Conservation (phyloP, 2,797 vertebrate genomes). For the Oreonectes daqikongensis region DNA sequence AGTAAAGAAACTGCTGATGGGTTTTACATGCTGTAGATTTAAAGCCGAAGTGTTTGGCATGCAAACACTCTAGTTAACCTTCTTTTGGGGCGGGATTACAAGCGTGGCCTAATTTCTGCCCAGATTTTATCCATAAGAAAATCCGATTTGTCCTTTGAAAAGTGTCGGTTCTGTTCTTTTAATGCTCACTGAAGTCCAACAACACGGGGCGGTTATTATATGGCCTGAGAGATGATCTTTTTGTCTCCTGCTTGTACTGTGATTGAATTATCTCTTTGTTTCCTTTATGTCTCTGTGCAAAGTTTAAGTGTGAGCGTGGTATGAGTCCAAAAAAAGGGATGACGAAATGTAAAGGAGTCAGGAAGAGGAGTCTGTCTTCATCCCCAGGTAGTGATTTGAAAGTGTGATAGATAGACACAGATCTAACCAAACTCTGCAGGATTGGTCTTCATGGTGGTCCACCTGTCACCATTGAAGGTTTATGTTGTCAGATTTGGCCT, state of each 20-base stretch:
- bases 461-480: constrained; percentile 48
- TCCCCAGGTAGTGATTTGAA: not conserved
- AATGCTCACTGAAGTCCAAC: not conserved
- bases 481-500: constrained; percentile 46
- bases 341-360: not conserved
- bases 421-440: constrained; percentile 3
- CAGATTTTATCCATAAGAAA: constrained; percentile 15
- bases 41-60: constrained; percentile 46
- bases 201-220: not conserved
- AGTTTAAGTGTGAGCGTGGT: no score
- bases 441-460: constrained; percentile 54
- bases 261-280: not conserved
- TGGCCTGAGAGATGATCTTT: not conserved
- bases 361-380: not conserved
- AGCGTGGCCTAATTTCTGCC: constrained; percentile 25
- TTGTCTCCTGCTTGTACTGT: not conserved
- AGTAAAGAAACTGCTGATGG: constrained; percentile 53
- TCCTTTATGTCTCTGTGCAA: no score
- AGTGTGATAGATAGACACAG: not conserved
- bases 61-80: constrained; percentile 41
- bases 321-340: not conserved
- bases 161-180: not conserved
- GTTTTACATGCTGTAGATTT: constrained; percentile 53
- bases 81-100: constrained; percentile 37
- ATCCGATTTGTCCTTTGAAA: constrained; percentile 3